A percentile compares a stretch with the other conserved stretches of the same genome.
Evolutionary conservation across 2,113 vertebrate species (phyloP).

Genomic region (Leptocoma aspasia): DNA sequence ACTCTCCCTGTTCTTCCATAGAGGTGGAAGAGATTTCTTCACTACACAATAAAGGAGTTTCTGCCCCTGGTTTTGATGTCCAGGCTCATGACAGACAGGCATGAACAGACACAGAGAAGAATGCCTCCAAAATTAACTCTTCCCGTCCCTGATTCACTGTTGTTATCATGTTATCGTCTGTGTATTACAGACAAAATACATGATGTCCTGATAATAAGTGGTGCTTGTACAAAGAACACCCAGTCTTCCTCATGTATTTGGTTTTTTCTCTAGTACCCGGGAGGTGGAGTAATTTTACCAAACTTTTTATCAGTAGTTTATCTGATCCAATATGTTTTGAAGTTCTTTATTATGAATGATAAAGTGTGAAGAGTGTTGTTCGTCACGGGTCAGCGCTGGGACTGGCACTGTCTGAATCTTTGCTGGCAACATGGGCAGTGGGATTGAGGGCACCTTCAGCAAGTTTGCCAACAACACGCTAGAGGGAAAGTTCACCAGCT

Average conservation of each 20-base stretch:
- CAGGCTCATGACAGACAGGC: neutral
- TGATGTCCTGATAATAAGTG: neutral
- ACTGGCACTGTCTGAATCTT: neutral
- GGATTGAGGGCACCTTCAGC: neutral
- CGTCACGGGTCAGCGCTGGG: rapidly evolving
- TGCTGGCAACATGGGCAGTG: neutral
- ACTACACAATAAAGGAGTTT: neutral
- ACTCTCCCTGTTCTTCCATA: neutral
- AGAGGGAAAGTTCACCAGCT: neutral
- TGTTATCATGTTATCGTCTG: neutral
- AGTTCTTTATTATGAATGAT: neutral
- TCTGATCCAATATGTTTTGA: neutral
- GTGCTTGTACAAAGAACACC: neutral
- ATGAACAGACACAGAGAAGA: neutral
- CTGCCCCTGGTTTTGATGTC: neutral
- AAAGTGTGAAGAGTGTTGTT: neutral
- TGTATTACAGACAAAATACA: neutral
- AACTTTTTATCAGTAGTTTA: neutral
- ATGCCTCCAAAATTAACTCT: neutral
- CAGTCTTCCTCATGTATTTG: neutral
- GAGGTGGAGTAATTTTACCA: neutral
- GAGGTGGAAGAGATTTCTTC: neutral
- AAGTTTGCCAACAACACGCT: rapidly evolving
- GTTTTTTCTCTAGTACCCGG: neutral
- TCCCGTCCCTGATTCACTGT: neutral